Evolutionary conservation across 2,113 vertebrate species (phyloP).

Genomic region (Casuarius casuarius): DNA sequence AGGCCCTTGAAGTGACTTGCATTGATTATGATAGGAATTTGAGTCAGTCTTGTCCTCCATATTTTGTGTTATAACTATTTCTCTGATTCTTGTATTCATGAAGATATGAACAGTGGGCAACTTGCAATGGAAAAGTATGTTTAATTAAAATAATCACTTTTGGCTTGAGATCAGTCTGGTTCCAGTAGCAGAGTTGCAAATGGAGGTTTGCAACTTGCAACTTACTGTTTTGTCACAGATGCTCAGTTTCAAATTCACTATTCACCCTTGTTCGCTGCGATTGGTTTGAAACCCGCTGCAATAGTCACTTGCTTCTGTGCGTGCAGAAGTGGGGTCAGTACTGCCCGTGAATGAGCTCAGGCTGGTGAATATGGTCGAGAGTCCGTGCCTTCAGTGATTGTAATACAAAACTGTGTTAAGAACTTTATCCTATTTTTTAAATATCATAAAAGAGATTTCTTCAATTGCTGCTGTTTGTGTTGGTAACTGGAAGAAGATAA

Average conservation of each 20-base stretch:
- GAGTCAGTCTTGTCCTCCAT: background rate
- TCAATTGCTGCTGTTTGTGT: background rate
- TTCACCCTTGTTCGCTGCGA: background rate
- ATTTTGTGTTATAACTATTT: background rate
- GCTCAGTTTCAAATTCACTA: background rate
- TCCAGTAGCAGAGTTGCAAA: background rate
- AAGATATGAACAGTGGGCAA: background rate
- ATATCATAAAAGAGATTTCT: background rate
- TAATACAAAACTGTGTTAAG: background rate
- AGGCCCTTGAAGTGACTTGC: background rate
- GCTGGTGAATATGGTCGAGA: background rate
- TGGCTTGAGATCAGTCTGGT: background rate
- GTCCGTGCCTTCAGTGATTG: background rate
- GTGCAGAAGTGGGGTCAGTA: background rate
- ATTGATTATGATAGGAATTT: background rate
- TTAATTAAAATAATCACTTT: background rate
- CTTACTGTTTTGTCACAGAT: background rate
- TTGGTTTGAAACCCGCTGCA: background rate
- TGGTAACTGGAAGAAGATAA: background rate
- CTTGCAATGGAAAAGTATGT: background rate
- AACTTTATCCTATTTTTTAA: background rate
- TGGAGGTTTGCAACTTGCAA: background rate
- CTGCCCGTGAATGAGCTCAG: background rate
- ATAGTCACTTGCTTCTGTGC: accelerated
- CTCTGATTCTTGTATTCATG: background rate